Evolutionary conservation across 2,113 vertebrate species (phyloP).

Genomic region (Verasper variegatus): DNA sequence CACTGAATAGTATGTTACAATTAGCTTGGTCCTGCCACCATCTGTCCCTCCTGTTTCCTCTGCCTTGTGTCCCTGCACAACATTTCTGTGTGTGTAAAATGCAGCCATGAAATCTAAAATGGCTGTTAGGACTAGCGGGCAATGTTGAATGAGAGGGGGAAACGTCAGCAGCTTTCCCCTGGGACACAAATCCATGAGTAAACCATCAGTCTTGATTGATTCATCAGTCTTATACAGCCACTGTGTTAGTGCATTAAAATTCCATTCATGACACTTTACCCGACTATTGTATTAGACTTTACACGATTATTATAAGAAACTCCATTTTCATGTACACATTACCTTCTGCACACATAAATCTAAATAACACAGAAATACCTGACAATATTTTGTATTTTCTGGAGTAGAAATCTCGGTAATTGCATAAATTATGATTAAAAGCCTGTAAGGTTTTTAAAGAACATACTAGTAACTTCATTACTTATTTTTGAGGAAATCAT

Average conservation of each 20-base stretch:
- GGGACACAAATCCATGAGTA: conserved; percentile 36
- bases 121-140: conserved; percentile 69
- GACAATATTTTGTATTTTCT: neutral
- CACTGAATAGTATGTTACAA: conserved; percentile 25
- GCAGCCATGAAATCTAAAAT: conserved; percentile 74
- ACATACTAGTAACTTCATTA: too few species aligned
- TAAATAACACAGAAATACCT: neutral
- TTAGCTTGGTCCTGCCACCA: neutral
- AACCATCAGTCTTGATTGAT: conserved; percentile 23
- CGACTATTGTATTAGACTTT: conserved; percentile 1
- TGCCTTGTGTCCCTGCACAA: conserved; percentile 5
- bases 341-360: too few species aligned
- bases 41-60: conserved; percentile 3
- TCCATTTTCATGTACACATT: neutral
- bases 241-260: neutral
- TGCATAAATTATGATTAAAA: too few species aligned
- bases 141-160: conserved; percentile 38
- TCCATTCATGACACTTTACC: neutral
- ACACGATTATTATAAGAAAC: neutral
- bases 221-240: neutral
- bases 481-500: too few species aligned
- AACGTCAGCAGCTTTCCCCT: conserved; percentile 34
- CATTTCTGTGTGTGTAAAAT: conserved; percentile 15
- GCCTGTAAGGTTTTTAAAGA: too few species aligned
- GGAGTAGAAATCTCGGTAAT: too few species aligned